A percentile compares a stretch with the other conserved stretches of the same genome.
These are phyloP conservation scores for Sthenelais limicola DNA, from an alignment of 2,888 invertebrate genomes.

Conservation along the genomic window DNA sequence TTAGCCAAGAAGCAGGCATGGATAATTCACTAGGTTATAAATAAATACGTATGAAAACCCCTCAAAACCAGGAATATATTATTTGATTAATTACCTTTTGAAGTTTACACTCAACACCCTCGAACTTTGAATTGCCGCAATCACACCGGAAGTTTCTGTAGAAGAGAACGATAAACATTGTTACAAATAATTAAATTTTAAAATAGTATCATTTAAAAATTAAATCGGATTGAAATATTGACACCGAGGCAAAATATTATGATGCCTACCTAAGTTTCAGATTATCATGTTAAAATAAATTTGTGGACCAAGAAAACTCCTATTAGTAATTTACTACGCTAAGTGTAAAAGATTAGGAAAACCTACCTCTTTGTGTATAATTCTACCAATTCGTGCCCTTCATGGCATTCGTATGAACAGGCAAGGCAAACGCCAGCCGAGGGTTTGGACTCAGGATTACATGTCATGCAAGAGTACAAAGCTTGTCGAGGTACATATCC, in stretches of 20 bases:
- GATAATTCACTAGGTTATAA: no score
- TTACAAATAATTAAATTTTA: background rate
- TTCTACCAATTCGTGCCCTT: constrained; percentile 94
- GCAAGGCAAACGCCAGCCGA: constrained; percentile 93
- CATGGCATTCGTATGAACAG: constrained; percentile 94
- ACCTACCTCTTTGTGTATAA: constrained; percentile 87
- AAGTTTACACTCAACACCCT: constrained; percentile 78
- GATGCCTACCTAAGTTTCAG: no score
- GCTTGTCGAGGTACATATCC: constrained; percentile 95
- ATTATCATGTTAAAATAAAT: no score
- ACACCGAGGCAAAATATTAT: no score
- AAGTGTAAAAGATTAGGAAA: no score
- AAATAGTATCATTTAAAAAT: background rate
- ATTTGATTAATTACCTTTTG: constrained; percentile 75
- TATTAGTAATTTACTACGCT: no score
- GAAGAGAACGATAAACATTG: constrained; percentile 43
- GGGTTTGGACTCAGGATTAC: constrained; percentile 74
- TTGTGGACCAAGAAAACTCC: no score
- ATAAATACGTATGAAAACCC: no score
- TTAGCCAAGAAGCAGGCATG: no score
- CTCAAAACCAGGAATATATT: background rate
- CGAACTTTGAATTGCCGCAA: constrained; percentile 82
- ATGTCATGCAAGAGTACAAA: constrained; percentile 93
- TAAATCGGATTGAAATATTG: no score
- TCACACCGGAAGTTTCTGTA: constrained; percentile 92